phyloP scores from a whole-genome alignment of 2,888 invertebrate species.

The Xestia c-nigrum region DNA sequence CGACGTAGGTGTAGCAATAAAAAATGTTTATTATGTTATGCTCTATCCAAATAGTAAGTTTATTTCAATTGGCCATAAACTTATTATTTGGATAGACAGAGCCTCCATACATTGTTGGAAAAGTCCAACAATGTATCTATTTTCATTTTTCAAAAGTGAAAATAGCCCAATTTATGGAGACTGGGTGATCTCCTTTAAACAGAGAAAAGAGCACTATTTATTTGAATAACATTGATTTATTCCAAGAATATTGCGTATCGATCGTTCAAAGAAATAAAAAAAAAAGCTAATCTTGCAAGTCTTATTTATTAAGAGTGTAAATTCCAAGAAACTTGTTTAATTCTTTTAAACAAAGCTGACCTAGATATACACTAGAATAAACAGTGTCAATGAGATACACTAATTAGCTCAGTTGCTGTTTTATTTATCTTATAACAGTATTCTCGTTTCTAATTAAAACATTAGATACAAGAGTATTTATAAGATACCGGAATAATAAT shows the following conservation, averaged over 20 bases:
- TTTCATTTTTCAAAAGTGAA: no score
- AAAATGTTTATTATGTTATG: no score
- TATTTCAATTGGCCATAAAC: no score
- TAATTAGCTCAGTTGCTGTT: constrained; percentile 19
- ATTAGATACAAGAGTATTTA: not conserved
- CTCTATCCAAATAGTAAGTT: no score
- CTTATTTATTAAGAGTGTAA: not conserved
- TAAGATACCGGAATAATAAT: not conserved
- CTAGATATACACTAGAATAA: constrained; percentile 14
- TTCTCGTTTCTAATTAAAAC: not conserved
- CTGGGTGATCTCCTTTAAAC: no score
- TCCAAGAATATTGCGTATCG: not conserved
- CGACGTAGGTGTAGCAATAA: no score
- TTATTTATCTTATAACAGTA: not conserved
- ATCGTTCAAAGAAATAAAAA: not conserved
- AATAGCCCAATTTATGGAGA: no score
- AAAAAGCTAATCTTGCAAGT: not conserved
- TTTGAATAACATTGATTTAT: not conserved
- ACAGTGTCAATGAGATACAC: constrained; percentile 7
- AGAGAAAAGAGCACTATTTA: no score
- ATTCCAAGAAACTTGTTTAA: constrained; percentile 8
- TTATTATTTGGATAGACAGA: no score
- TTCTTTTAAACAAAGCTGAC: constrained; percentile 19
- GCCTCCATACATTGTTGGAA: no score
- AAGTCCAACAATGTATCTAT: no score